Evolutionary conservation across 2,797 vertebrate genomes (phyloP).

Genomic region (Brachymystax lenok): DNA sequence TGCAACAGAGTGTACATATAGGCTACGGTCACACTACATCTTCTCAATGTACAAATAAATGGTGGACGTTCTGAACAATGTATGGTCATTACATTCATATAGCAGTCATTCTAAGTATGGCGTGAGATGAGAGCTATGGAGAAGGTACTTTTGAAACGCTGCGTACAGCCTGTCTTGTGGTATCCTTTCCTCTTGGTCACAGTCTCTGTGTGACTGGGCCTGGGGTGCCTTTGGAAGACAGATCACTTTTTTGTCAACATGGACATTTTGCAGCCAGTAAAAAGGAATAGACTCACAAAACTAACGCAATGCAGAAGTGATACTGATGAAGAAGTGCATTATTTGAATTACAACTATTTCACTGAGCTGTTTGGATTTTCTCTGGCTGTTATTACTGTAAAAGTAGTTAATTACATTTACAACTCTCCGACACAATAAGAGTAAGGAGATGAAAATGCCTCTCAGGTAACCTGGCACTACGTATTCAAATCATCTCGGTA

Average conservation of each 20-base stretch:
- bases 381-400: not conserved
- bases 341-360: constrained; percentile 16
- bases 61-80: constrained; percentile 62
- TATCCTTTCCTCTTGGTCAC: constrained; percentile 56
- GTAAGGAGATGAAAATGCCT: constrained; percentile 2
- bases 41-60: constrained; percentile 69
- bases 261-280: not conserved
- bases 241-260: not conserved
- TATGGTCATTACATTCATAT: constrained; percentile 74
- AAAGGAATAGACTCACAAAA: not conserved
- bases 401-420: not conserved
- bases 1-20: constrained; percentile 67
- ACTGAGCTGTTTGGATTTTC: not conserved
- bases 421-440: constrained; percentile 14
- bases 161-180: constrained; percentile 65
- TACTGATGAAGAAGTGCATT: not conserved
- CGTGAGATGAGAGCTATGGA: constrained; percentile 53
- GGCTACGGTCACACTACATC: constrained; percentile 54
- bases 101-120: constrained; percentile 62
- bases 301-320: constrained; percentile 22
- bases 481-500: constrained; percentile 20
- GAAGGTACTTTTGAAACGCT: constrained; percentile 73
- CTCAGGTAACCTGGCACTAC: constrained; percentile 6
- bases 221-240: constrained; percentile 52
- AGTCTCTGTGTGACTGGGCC: constrained; percentile 50